Base-by-base conservation (phyloP, 2,888 invertebrate species). In the Drosophila peninsularis region DNA sequence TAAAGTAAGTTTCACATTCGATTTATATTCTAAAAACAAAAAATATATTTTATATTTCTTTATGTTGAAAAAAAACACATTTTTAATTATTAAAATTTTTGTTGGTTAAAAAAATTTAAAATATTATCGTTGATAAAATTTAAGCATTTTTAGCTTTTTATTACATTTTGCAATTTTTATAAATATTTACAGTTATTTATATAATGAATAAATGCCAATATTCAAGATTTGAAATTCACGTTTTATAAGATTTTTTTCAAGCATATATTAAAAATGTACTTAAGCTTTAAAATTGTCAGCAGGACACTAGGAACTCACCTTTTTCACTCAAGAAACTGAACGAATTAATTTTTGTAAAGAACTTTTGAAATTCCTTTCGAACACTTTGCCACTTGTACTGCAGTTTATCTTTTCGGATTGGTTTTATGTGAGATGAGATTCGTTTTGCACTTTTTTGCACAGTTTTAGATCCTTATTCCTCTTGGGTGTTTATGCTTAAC, bases 291-390 rank as follows among this genome's bases (percentile, higher is more conserved):
- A 44, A n/a, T 71, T 5, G 2, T 37, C 24, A n/a, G 21, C 65
- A 78, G 71, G 75, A 74, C 34, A 52, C 36, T 70, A 27, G 39
- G 11, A 74, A 89, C 88, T 88, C 88, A 88, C 88, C 88, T 88
- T 84, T 76, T 55, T 82, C 78, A 81, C 83, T 74, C 71, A 82
- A 77, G 75, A 66, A 80, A 82, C 80, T 71, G 55, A 74, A 67
- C 77, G 45, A 66, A 58, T 62, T 56, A 37, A 49, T 64, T 71
- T 69, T 75, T 30, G 58, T 49, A 42, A 54, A 71, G 81, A 81
- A 78, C 45, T 69, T 42, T 21, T 19, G 4, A 50, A 65, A 64
- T 78, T 71, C 64, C 52, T 55, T 32, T 39, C 61, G 50, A 64
- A 61, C 82, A 88, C 88, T 78, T 73, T 68, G 63, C 60, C 84